Evolutionary conservation across 2,888 invertebrate species (phyloP), one percentile per base, ranked within the genome.

Genomic region (Amiota mariae): DNA sequence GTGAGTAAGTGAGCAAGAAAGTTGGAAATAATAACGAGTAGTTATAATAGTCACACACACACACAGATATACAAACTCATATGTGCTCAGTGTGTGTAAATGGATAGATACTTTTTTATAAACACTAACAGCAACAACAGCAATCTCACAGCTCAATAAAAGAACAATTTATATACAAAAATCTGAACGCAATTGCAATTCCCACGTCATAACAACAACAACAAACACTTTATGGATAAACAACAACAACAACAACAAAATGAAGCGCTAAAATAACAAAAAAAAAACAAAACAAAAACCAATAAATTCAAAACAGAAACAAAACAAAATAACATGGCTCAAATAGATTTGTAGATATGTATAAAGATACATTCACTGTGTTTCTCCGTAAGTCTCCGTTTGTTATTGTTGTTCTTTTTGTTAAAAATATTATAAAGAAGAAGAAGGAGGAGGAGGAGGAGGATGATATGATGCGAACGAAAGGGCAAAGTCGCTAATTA

Each of bases 141-240:
- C 24, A 24, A 24, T 3, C 24, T 24, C 24, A 36, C 2, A 36
- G 36, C 36, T 36, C 36, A 2, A 36, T 36, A 36, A 2, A 36
- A 36, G 36, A 36, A 36, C 36, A 36, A 36, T 36, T 36, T 36
- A 36, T 36, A 10, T 51, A 51, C 54, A 51, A n/a, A n/a, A n/a
- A 59, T 18, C 51, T 51, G 54, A 68, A 68, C 67, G 67, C 67
- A 68, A 68, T 68, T 68, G 67, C 67, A 20, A 68, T 68, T 68
- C 54, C 67, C 67, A 68, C 67, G 67, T 54, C 67, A 66, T 36
- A 54, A 20, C 24, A 24, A 24, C 24, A 24, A 20, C 15, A 49
- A 68, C 67, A 68, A 20, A 51, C 18, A 47, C 64, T 36, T 36
- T 36, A 61, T n/a, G 63, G n/a, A 24, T 63, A 63, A 63, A 63